Percentiles rank a stretch among this genome's conserved stretches.
phyloP scores from a whole-genome alignment of 2,113 vertebrate genomes.

The Carassius gibelio region DNA sequence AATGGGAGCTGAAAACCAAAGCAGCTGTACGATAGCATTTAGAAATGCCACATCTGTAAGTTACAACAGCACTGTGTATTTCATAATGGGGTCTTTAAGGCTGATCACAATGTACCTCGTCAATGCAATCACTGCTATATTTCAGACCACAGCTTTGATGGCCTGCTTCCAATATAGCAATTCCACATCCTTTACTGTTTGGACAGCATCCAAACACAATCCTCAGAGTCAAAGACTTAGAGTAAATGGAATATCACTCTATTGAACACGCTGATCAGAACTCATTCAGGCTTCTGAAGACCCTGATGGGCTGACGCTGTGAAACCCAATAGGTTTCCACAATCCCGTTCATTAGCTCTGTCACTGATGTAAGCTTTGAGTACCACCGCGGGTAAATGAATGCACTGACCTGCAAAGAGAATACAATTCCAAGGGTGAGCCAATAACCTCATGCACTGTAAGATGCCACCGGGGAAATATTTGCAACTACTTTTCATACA shows the following conservation, averaged over 20 bases:
- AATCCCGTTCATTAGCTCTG: background rate
- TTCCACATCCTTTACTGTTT: slow-evolving; percentile 32
- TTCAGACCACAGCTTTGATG: background rate
- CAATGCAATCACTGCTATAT: slow-evolving; percentile 8
- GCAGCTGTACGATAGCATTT: background rate
- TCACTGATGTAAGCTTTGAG: background rate
- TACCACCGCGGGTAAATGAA: background rate
- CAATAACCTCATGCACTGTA: background rate
- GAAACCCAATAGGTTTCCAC: background rate
- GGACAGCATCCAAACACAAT: slow-evolving; percentile 33
- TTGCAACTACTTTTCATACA: slow-evolving; percentile 31
- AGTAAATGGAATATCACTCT: slow-evolving; percentile 18
- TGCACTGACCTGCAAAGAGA: slow-evolving; percentile 26
- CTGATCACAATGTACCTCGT: background rate
- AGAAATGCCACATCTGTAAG: background rate
- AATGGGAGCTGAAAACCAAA: background rate
- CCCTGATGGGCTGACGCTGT: background rate
- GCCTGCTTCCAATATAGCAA: slow-evolving; percentile 20
- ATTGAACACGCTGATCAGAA: slow-evolving; percentile 33
- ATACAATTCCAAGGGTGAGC: background rate
- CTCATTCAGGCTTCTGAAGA: slow-evolving; percentile 18
- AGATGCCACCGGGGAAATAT: slow-evolving; percentile 47
- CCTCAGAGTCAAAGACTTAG: slow-evolving; percentile 30
- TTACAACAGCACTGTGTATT: background rate
- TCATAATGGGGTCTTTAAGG: slow-evolving; percentile 5